phyloP scores from a whole-genome alignment of 64 coral and sea anemone genomes.

The Porites australiensis region DNA sequence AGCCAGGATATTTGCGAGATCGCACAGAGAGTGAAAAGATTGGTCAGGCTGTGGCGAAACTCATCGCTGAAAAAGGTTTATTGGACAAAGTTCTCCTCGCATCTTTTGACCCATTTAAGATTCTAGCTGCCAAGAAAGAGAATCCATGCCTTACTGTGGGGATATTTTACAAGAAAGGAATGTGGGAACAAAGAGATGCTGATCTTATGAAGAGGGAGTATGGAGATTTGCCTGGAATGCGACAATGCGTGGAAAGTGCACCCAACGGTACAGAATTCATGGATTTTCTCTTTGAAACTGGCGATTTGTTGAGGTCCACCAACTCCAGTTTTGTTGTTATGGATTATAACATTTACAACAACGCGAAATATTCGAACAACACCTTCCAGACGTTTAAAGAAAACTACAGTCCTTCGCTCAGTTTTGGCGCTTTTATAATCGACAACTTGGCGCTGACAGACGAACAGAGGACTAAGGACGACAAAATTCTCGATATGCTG shows the following conservation, averaged over 20 bases:
- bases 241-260: constrained; percentile 31
- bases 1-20: constrained; percentile 68
- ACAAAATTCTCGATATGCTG: constrained; percentile 66
- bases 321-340: constrained; percentile 78
- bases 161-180: constrained; percentile 62
- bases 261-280: constrained; percentile 62
- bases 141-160: constrained; percentile 60
- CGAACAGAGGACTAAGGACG: constrained; percentile 8
- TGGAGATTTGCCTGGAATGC: constrained; percentile 56
- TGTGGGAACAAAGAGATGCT: constrained; percentile 8
- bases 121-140: constrained; percentile 62
- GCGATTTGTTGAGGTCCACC: constrained; percentile 60
- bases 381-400: constrained; percentile 80
- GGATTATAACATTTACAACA: constrained; percentile 95
- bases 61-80: constrained; percentile 70
- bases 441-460: constrained; percentile 68
- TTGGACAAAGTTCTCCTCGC: constrained; percentile 69
- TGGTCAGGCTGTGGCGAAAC: constrained; percentile 71
- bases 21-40: constrained; percentile 55
- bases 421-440: constrained; percentile 86
- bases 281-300: constrained; percentile 64
- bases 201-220: constrained; percentile 19
- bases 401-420: constrained; percentile 75
- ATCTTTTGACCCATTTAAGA: constrained; percentile 92
- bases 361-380: constrained; percentile 73